A percentile compares a stretch with the other conserved stretches of the same genome.
phyloP scores from a whole-genome alignment of 2,888 invertebrate genomes.

The Melieria picta region DNA sequence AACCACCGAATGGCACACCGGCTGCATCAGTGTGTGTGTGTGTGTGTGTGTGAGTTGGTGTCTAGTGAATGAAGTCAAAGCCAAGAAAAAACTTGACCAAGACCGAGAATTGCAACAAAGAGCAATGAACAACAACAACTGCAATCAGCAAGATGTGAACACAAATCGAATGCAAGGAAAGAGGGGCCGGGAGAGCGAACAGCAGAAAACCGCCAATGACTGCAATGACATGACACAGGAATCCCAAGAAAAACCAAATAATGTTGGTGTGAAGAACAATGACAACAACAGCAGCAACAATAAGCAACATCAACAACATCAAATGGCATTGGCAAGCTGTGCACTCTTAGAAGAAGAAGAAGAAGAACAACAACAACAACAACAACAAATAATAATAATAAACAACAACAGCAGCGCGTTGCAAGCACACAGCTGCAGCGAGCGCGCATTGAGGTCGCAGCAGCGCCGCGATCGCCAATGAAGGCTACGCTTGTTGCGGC shows the following conservation, averaged over 20 bases:
- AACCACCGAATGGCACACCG: too few relatives aligned
- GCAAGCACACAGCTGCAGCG: background rate
- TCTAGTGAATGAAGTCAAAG: too few relatives aligned
- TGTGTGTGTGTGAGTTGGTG: too few relatives aligned
- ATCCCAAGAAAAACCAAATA: too few relatives aligned
- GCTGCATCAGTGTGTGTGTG: too few relatives aligned
- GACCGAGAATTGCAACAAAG: conserved; percentile 34
- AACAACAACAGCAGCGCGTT: background rate
- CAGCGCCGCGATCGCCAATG: background rate
- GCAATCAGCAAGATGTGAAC: conserved; percentile 42
- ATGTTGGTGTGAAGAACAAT: conserved; percentile 5
- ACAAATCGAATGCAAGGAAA: conserved; percentile 29
- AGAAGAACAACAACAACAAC: too few relatives aligned
- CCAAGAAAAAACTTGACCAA: conserved; percentile 42
- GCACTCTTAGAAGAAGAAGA: conserved; percentile 20
- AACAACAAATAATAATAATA: background rate
- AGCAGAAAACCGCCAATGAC: conserved; percentile 12
- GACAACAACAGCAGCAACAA: conserved; percentile 21
- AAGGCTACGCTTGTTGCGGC: too few relatives aligned
- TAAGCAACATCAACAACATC: conserved; percentile 42
- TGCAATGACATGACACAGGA: too few relatives aligned
- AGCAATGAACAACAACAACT: conserved; percentile 23
- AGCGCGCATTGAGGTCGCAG: conserved; percentile 18
- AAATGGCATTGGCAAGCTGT: conserved; percentile 23
- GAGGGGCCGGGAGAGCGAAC: background rate